A percentile compares a stretch with the other conserved stretches of the same genome.
Conservation (phyloP, 2,797 vertebrate species). For the Myioborus melanocephalus region DNA sequence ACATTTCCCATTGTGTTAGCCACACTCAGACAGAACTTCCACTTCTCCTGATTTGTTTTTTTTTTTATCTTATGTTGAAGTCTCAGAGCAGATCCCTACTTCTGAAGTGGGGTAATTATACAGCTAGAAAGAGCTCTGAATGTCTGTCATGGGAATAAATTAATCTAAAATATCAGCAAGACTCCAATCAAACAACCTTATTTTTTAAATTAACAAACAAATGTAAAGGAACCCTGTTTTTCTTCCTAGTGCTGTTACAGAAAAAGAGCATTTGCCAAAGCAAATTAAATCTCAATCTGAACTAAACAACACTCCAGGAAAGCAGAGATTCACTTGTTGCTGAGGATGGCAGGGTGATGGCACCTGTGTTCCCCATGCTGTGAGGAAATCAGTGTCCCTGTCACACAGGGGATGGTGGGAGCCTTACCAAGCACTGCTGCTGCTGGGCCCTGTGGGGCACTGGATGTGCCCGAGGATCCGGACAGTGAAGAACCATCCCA, state of each 20-base stretch:
- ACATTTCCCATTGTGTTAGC: not conserved
- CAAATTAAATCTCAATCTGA: not conserved
- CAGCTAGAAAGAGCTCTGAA: not conserved
- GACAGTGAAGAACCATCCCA: not conserved
- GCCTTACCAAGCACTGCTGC: constrained; percentile 17
- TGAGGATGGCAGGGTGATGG: not conserved
- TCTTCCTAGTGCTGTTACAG: not conserved
- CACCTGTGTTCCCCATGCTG: not conserved
- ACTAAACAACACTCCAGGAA: not conserved
- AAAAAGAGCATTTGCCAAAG: not conserved
- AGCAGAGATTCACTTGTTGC: not conserved
- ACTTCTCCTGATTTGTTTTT: not conserved
- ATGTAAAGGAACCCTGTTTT: not conserved
- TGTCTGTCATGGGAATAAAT: not conserved
- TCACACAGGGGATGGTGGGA: not conserved
- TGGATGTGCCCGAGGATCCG: not conserved
- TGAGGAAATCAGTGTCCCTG: not conserved
- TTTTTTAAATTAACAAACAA: not conserved
- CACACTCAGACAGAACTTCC: not conserved
- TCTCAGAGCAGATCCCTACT: not conserved
- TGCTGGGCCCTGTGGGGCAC: not conserved
- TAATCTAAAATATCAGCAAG: not conserved
- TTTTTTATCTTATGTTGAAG: not conserved
- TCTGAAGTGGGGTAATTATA: not conserved
- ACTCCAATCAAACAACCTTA: not conserved